Percentiles rank a stretch among this genome's conserved stretches.
Evolutionary conservation across 2,113 vertebrate species (phyloP).

Genomic region (Ctenodactylus gundi): DNA sequence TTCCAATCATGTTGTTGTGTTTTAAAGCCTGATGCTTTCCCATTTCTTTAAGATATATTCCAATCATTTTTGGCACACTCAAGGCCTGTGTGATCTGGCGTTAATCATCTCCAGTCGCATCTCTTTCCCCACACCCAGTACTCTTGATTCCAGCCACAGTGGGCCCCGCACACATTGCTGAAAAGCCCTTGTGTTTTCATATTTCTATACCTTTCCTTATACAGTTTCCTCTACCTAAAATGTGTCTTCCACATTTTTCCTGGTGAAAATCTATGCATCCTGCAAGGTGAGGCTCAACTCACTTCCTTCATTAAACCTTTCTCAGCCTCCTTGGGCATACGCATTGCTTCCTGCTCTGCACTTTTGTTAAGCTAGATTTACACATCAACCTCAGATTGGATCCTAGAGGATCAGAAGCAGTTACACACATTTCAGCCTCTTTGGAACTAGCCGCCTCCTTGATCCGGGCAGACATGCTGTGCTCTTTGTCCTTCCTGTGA

Average conservation of each 20-base stretch:
- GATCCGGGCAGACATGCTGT: not conserved
- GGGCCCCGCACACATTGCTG: not conserved
- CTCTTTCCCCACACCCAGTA: not conserved
- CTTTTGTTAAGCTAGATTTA: not conserved
- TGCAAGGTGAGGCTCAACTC: not conserved
- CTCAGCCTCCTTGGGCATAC: not conserved
- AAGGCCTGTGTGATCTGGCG: not conserved
- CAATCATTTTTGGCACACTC: not conserved
- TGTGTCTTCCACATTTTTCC: not conserved
- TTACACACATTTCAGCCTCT: not conserved
- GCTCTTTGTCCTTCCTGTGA: not conserved
- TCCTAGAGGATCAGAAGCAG: not conserved
- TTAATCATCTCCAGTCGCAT: not conserved
- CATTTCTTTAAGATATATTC: constrained; percentile 15
- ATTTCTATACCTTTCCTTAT: not conserved
- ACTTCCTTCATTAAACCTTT: not conserved
- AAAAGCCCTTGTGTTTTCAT: not conserved
- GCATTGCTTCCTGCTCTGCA: not conserved
- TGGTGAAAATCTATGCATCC: not conserved
- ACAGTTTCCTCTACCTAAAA: not conserved
- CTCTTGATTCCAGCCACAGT: not conserved
- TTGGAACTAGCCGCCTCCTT: not conserved
- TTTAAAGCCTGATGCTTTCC: not conserved
- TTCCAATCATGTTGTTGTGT: not conserved
- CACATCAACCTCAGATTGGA: too few species aligned